phyloP scores from a whole-genome alignment of 2,797 vertebrate species.

The Alauda arvensis region DNA sequence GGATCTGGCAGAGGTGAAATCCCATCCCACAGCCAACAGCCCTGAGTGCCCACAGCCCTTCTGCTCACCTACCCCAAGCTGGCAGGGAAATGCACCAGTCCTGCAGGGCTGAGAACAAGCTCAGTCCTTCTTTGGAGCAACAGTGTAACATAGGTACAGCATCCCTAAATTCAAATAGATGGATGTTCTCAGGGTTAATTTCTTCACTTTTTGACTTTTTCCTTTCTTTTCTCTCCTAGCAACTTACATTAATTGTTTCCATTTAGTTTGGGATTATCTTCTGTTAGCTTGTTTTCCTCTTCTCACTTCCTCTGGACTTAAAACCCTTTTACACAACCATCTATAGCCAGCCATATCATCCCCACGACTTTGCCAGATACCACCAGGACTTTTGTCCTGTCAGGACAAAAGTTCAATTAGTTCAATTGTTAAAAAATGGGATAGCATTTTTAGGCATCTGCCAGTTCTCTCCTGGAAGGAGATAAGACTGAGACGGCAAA shows the following conservation, averaged over 20 bases:
- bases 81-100: not conserved
- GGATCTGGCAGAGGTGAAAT: not conserved
- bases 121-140: not conserved
- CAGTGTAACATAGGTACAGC: not conserved
- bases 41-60: not conserved
- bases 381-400: not conserved
- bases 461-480: not conserved
- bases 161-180: not conserved
- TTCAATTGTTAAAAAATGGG: not conserved
- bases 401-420: not conserved
- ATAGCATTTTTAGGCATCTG: not conserved
- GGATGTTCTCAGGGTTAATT: not conserved
- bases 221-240: not conserved
- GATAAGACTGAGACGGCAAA: not conserved
- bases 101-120: not conserved
- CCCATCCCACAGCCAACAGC: rapidly evolving
- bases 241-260: not conserved
- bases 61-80: not conserved
- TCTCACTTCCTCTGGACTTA: not conserved
- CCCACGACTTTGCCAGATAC: not conserved
- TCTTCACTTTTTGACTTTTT: not conserved
- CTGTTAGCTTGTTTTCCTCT: not conserved
- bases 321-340: not conserved
- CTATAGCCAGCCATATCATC: not conserved
- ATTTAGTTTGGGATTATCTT: not conserved